These are phyloP conservation scores for Oscheius sp. DNA, from an alignment of 2,888 invertebrate genomes.

Conservation along the genomic window DNA sequence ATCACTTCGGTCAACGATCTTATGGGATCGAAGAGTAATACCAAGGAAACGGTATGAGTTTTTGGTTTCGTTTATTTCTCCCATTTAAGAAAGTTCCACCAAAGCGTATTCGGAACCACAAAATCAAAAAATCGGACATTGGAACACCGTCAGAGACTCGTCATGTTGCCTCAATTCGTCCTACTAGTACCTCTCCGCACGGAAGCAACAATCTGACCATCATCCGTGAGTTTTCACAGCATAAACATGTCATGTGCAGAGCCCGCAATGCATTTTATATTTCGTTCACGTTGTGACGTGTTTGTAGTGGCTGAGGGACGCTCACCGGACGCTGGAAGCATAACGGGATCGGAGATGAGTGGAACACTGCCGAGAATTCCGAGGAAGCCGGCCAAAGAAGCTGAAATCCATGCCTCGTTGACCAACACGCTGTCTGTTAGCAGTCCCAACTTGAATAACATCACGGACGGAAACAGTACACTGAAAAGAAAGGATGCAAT, in stretches of 20 bases:
- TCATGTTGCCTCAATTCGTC: conserved; percentile 19
- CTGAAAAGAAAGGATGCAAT: conserved; percentile 34
- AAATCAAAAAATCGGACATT: conserved; percentile 18
- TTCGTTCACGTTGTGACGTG: conserved; percentile 32
- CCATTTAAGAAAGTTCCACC: conserved; percentile 19
- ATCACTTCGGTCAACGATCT: conserved; percentile 3
- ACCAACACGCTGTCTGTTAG: conserved; percentile 40
- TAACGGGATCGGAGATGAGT: neutral
- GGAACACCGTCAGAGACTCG: conserved; percentile 12
- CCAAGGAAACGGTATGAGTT: neutral
- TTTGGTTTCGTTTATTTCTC: neutral
- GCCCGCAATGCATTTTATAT: conserved; percentile 6
- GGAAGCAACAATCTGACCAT: neutral
- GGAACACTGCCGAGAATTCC: conserved; percentile 31
- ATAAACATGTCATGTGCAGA: neutral
- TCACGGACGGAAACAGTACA: conserved; percentile 17
- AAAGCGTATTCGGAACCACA: neutral
- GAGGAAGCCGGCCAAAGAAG: neutral
- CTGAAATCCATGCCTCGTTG: conserved; percentile 13
- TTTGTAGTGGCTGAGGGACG: conserved; percentile 24
- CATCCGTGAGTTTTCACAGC: conserved; percentile 22
- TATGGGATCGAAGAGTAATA: neutral
- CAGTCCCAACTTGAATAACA: conserved; percentile 48
- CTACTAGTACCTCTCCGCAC: conserved; percentile 30
- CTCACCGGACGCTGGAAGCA: neutral